Percentiles rank a stretch among this genome's conserved stretches.
Conservation (phyloP, 53 echinoderm and acorn worm species). For the Astropecten irregularis region DNA sequence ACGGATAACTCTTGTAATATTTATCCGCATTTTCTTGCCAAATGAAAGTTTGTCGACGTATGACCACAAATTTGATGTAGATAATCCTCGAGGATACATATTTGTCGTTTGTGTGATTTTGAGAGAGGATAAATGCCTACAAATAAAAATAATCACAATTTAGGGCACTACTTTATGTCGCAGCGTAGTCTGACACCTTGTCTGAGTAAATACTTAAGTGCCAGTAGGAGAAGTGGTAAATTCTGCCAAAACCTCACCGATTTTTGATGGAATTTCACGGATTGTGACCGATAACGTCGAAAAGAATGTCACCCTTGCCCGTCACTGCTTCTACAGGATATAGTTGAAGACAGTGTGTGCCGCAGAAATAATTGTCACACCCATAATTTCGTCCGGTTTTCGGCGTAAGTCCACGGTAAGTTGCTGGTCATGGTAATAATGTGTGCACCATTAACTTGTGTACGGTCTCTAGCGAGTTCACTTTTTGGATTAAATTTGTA, state of each 20-base stretch:
- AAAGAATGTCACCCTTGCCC: not conserved
- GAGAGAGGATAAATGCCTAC: no score
- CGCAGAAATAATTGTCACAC: not conserved
- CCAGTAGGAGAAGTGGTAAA: not conserved
- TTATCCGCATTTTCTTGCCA: conserved; percentile 4
- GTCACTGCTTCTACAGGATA: not conserved
- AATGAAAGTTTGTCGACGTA: no score
- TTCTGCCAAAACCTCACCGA: not conserved
- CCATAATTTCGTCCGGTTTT: not conserved
- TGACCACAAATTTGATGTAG: no score
- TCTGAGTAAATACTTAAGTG: not conserved
- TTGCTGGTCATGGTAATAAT: not conserved
- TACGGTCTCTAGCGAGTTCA: no score
- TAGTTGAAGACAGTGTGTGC: not conserved
- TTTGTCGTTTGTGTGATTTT: no score
- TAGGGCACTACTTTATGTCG: not conserved
- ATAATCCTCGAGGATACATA: no score
- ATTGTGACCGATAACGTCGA: not conserved
- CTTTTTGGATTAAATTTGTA: no score
- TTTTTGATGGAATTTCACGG: not conserved
- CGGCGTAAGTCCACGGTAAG: not conserved
- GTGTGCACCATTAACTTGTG: not conserved
- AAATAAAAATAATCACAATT: not conserved
- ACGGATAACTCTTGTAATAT: not conserved
- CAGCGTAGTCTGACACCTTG: not conserved